Percentiles rank a stretch among this genome's conserved stretches.
phyloP scores from a whole-genome alignment of 2,888 invertebrate species.

The Apomyelois bistriatella region DNA sequence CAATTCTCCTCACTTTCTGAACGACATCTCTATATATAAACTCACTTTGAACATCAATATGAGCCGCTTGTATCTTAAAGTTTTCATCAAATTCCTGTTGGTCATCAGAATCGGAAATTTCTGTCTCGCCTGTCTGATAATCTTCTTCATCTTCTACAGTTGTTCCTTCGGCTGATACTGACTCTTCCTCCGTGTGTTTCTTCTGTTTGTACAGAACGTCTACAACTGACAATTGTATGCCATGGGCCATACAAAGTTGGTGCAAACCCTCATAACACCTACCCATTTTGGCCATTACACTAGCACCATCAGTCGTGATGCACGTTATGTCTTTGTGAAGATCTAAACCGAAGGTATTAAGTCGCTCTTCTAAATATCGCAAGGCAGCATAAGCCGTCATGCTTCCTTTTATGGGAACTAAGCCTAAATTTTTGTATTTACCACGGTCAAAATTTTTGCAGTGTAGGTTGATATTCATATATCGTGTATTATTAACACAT shows the following conservation, averaged over 20 bases:
- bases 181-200: background rate
- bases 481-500: too few species aligned
- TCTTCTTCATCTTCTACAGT: background rate
- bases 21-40: conserved; percentile 1
- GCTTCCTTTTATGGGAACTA: too few species aligned
- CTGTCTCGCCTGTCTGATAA: background rate
- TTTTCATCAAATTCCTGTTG: background rate
- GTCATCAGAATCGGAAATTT: background rate
- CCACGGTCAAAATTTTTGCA: too few species aligned
- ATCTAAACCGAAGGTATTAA: too few species aligned
- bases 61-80: background rate
- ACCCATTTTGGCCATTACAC: conserved; percentile 14
- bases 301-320: conserved; percentile 15
- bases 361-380: too few species aligned
- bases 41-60: background rate
- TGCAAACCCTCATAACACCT: background rate
- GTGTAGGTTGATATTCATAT: too few species aligned
- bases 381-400: too few species aligned
- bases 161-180: background rate
- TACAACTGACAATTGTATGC: conserved; percentile 10
- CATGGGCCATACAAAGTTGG: conserved; percentile 14
- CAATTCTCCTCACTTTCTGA: conserved; percentile 5
- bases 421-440: too few species aligned
- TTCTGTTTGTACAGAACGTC: conserved; percentile 10
- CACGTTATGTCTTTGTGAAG: conserved; percentile 4